Evolutionary conservation across 2,797 vertebrate species (phyloP).

Genomic region (Enteromius afrohamiltoni): DNA sequence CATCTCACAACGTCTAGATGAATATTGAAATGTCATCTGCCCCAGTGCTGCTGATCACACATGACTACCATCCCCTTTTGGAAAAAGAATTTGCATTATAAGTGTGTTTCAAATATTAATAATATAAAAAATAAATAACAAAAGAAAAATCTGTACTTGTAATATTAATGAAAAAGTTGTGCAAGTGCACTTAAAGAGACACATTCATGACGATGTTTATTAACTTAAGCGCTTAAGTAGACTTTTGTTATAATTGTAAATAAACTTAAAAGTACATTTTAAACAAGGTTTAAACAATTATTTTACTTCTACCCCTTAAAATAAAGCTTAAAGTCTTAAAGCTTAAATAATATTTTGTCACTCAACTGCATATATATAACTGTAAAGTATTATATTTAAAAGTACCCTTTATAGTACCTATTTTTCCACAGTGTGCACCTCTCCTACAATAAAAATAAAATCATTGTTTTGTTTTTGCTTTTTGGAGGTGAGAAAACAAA

Average conservation of each 20-base stretch:
- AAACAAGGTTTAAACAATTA: too few species aligned
- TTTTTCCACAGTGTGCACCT: neutral
- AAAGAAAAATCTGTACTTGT: neutral
- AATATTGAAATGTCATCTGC: slow-evolving; percentile 58
- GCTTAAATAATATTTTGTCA: too few species aligned
- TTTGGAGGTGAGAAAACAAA: neutral
- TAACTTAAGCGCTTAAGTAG: too few species aligned
- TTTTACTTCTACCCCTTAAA: too few species aligned
- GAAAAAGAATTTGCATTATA: neutral
- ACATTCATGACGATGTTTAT: neutral
- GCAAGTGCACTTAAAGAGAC: neutral
- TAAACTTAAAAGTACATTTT: too few species aligned
- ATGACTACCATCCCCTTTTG: slow-evolving; percentile 28
- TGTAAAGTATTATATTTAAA: neutral
- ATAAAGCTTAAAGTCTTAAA: too few species aligned
- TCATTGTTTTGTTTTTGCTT: neutral
- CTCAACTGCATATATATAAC: too few species aligned
- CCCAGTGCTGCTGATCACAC: slow-evolving; percentile 16
- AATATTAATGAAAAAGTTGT: neutral
- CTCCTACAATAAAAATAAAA: neutral
- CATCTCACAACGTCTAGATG: slow-evolving; percentile 28
- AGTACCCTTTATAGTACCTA: neutral
- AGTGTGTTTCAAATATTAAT: too few species aligned
- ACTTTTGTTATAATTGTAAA: too few species aligned
- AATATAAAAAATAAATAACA: too few species aligned